Conservation (phyloP, 2,113 vertebrate genomes). For the Seriola dumerili region DNA sequence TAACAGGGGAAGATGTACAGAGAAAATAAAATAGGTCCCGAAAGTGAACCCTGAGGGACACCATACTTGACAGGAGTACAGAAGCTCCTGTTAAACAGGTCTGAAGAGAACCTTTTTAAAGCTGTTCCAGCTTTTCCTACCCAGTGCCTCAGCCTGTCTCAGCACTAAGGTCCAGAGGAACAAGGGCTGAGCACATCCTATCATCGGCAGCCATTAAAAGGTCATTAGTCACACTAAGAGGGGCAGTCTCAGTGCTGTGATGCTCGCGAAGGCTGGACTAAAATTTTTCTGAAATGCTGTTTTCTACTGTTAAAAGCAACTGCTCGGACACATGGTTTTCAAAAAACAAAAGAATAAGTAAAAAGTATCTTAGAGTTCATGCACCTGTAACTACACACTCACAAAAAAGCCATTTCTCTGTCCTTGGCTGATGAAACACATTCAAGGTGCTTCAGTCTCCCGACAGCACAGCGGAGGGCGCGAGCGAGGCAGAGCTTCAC, state of each 20-base stretch:
- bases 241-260: background rate
- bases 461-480: background rate
- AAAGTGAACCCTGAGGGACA: background rate
- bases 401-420: slow-evolving; percentile 18
- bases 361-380: no score
- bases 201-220: background rate
- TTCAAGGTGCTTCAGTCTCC: background rate
- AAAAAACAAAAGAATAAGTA: no score
- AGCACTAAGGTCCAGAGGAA: background rate
- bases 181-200: background rate
- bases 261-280: background rate
- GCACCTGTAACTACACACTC: background rate
- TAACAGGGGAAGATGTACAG: background rate
- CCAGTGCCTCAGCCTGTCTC: background rate
- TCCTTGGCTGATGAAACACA: slow-evolving; percentile 10
- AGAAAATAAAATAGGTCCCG: background rate
- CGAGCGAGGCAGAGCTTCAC: slow-evolving; percentile 36
- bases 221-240: background rate
- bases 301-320: background rate
- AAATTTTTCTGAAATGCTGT: background rate
- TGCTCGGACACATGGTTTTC: background rate
- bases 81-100: background rate
- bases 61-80: background rate
- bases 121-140: background rate
- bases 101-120: background rate